Base-by-base conservation (phyloP, 1,140 invertebrate species). In the Apocrypta bakeri region DNA sequence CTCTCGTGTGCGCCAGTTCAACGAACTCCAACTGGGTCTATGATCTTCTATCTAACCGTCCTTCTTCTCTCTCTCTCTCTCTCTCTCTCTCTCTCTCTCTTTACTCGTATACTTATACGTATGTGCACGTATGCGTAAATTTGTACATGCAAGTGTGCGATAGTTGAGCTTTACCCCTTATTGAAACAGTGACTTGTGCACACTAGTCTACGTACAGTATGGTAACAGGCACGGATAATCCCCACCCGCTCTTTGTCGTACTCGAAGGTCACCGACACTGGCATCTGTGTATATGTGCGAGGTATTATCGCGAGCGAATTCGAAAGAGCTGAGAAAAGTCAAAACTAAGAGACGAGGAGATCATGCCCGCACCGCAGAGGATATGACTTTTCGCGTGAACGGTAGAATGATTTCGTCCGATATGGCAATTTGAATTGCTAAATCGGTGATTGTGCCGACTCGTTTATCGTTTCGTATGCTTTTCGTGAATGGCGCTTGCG, bases 21-120 rank as follows among this genome's bases (percentile, higher is more conserved):
- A 91, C 90, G 89, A 91, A 92, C 91, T 89, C 80, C 86, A 92
- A 89, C 88, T 91, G 90, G 91, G 91, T 89, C 90, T 89, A 83
- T 78, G 56, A 82, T 29, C 75, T 76, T 40, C 40, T 73, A 85
- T 85, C 85, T 86, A 85, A 86, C 81, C 85, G 82, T 83, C 33
- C 83, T 63, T 56, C 9, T 27, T 83, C 33, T 83, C 48, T 56
- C 9, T 27, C 17, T 56, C 61, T 64, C 79, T 33, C 42, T 61
- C 66, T 72, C 69, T 25, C 63, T 14, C 37, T 17, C 40, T n/a
- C 33, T 7, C 56, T 69, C 68, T 48, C n/a, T 69, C 21, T 6
- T 40, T 40, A 6, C 1, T 11, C 48, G 25, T 68, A 21, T 56
- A 12, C 21, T 11, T 37, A 17, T 25, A 21, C 17, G 48, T 56